Evolutionary conservation across 2,113 vertebrate genomes (phyloP).

Genomic region (Rhadina sibilatrix): DNA sequence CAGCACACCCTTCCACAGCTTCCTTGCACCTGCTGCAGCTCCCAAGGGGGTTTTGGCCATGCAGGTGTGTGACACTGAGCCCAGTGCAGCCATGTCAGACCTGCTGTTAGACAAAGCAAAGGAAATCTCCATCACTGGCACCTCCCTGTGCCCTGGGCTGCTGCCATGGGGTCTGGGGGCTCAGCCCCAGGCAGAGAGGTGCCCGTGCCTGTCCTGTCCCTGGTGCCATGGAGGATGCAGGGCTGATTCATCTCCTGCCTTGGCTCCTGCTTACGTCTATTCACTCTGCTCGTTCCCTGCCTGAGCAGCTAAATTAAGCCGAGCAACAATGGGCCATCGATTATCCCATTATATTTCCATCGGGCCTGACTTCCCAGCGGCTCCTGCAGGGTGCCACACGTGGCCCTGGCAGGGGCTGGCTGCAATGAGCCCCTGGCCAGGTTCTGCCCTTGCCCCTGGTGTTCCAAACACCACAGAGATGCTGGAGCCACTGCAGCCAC

Average conservation of each 20-base stretch:
- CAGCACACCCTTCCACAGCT: neutral
- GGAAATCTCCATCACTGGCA: neutral
- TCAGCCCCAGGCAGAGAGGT: neutral
- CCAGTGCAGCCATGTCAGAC: neutral
- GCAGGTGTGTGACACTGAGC: neutral
- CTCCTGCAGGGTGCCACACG: neutral
- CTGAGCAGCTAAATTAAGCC: conserved; percentile 49
- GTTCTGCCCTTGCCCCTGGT: neutral
- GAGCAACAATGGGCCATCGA: conserved; percentile 58
- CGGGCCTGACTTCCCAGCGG: neutral
- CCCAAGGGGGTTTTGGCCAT: accelerated
- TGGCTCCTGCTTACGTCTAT: neutral
- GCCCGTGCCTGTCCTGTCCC: neutral
- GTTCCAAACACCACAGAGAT: accelerated
- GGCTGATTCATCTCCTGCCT: conserved; percentile 30
- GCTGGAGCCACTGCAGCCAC: accelerated
- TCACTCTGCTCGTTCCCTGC: neutral
- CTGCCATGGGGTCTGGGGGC: neutral
- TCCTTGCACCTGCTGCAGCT: neutral
- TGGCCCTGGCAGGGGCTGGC: neutral
- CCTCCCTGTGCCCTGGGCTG: accelerated
- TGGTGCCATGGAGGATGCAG: neutral
- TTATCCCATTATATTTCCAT: conserved; percentile 52
- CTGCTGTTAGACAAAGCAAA: neutral
- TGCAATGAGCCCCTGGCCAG: neutral